phyloP scores from a whole-genome alignment of 2,113 vertebrate genomes.

The Apeltes quadracus region DNA sequence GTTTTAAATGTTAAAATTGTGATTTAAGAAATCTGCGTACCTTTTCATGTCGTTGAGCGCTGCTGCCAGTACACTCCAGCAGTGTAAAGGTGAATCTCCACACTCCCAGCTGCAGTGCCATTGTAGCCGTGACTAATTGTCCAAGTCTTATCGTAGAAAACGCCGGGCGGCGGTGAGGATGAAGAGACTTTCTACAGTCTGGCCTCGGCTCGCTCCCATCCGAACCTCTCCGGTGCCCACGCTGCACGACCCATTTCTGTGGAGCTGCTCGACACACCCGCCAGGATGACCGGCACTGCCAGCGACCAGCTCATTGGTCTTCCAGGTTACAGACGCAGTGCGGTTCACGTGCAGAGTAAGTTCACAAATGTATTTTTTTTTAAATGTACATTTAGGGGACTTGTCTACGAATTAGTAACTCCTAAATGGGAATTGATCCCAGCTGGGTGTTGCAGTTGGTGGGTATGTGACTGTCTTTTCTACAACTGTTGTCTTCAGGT shows the following conservation, averaged over 20 bases:
- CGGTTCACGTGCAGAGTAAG: constrained; percentile 75
- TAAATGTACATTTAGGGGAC: background rate
- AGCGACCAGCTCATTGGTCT: constrained; percentile 82
- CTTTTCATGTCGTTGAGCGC: background rate
- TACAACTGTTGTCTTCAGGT: constrained; percentile 50
- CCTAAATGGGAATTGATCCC: background rate
- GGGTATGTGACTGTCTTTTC: background rate
- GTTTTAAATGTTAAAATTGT: background rate
- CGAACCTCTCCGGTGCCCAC: constrained; percentile 61
- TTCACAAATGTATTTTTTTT: background rate
- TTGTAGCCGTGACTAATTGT: background rate
- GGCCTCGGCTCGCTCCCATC: constrained; percentile 69
- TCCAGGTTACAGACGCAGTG: constrained; percentile 90
- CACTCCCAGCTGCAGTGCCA: background rate
- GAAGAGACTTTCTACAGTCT: constrained; percentile 83
- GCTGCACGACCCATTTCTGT: constrained; percentile 61
- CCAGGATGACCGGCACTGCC: background rate
- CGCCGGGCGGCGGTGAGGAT: constrained; percentile 63
- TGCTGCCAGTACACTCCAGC: background rate
- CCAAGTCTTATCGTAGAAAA: constrained; percentile 76
- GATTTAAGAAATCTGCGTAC: background rate
- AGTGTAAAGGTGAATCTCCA: background rate
- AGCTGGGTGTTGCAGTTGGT: background rate
- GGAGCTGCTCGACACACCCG: constrained; percentile 73
- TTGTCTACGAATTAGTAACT: background rate